phyloP scores from a whole-genome alignment of 2,797 vertebrate genomes.

The Pangasius djambal region DNA sequence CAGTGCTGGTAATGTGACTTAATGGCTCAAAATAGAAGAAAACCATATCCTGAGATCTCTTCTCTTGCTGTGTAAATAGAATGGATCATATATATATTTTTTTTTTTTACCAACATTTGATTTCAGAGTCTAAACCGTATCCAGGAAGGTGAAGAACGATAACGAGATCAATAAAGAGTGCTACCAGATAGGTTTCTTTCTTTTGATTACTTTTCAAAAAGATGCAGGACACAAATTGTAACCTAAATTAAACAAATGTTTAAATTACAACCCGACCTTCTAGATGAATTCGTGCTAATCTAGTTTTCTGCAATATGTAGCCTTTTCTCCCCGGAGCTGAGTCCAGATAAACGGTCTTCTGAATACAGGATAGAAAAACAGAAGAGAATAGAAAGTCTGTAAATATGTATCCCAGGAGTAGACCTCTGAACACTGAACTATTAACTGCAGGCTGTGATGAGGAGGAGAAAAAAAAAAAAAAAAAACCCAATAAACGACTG shows the following conservation, averaged over 20 bases:
- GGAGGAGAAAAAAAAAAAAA: neutral
- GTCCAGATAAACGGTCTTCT: neutral
- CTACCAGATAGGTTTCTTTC: neutral
- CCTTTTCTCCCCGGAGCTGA: neutral
- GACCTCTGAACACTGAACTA: constrained; percentile 17
- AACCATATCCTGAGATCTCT: neutral
- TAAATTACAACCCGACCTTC: neutral
- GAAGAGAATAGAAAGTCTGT: neutral
- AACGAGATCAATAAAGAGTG: neutral
- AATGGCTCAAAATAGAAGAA: neutral
- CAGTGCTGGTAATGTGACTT: constrained; percentile 8
- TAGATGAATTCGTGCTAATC: neutral
- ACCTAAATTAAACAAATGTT: neutral
- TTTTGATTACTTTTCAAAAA: neutral
- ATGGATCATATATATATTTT: neutral
- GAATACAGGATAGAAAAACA: constrained; percentile 4
- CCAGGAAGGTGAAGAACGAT: neutral
- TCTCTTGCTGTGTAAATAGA: neutral
- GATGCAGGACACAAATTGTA: neutral
- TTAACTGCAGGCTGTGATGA: neutral
- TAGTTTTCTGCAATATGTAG: neutral
- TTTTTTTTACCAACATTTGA: neutral
- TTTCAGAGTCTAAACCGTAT: neutral
- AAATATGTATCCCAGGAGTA: neutral
- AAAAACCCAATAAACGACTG: neutral